Evolutionary conservation across 1,140 invertebrate genomes (phyloP).

Genomic region (Battus philenor): DNA sequence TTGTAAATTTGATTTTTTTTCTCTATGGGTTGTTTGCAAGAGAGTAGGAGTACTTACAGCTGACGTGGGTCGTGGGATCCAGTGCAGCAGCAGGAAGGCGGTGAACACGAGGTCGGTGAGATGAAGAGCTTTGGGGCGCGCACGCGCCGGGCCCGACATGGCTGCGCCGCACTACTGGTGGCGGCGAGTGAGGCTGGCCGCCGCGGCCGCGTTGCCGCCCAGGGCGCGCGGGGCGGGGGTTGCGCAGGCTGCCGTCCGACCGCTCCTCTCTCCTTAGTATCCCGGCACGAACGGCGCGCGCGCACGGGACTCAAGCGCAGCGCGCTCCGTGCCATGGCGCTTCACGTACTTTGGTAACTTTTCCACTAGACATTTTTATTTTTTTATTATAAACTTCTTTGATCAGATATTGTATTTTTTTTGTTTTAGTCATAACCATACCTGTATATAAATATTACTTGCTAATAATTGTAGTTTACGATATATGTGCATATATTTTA

Average conservation of each 20-base stretch:
- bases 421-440: slow-evolving; percentile 3
- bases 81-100: slow-evolving; percentile 45
- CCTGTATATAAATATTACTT: slow-evolving; percentile 3
- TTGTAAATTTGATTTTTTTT: slow-evolving; percentile 1
- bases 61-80: slow-evolving; percentile 42
- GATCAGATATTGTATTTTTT: slow-evolving; percentile 5
- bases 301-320: slow-evolving; percentile 65
- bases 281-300: slow-evolving; percentile 69
- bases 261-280: slow-evolving; percentile 65
- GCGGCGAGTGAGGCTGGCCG: slow-evolving; percentile 44
- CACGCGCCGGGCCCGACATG: slow-evolving; percentile 62
- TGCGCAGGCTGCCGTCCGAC: slow-evolving; percentile 46
- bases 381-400: slow-evolving; percentile 1
- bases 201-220: slow-evolving; percentile 30
- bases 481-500: no score
- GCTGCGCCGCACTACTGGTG: slow-evolving; percentile 68
- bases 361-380: background rate
- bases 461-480: no score
- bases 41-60: slow-evolving; percentile 53
- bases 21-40: background rate
- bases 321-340: slow-evolving; percentile 67
- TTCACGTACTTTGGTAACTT: slow-evolving; percentile 62
- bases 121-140: slow-evolving; percentile 47
- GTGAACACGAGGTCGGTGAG: slow-evolving; percentile 45
- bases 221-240: slow-evolving; percentile 42